Conservation (phyloP, 2,113 vertebrate genomes). For the Tor tambroides region DNA sequence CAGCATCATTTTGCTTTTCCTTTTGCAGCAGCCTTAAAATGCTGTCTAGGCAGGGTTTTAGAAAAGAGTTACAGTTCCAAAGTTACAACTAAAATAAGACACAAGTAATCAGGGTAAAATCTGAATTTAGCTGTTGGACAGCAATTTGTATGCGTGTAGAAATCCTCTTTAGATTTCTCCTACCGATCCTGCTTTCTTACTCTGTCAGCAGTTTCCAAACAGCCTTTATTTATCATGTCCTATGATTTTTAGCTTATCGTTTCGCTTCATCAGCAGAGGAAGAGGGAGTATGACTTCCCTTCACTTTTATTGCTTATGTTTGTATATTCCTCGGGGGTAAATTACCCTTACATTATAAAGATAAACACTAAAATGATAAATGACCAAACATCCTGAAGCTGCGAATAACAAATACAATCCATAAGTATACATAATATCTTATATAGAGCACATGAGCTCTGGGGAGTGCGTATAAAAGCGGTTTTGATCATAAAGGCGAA, state of each 20-base stretch:
- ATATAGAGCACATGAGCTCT: background rate
- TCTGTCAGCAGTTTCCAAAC: background rate
- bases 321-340: background rate
- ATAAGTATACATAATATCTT: background rate
- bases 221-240: background rate
- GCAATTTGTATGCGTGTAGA: background rate
- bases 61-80: background rate
- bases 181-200: background rate
- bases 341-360: slow-evolving; percentile 16
- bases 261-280: slow-evolving; percentile 27
- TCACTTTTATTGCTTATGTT: slow-evolving; percentile 1
- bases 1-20: background rate
- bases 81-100: background rate
- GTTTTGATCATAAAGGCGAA: background rate
- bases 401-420: background rate
- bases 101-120: background rate
- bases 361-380: slow-evolving; percentile 25
- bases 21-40: background rate
- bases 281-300: slow-evolving; percentile 7
- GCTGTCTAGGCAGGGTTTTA: slow-evolving; percentile 10
- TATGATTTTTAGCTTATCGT: background rate
- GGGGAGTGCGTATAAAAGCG: background rate
- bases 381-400: slow-evolving; percentile 6
- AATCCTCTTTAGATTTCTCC: background rate
- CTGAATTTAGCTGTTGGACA: background rate